A percentile compares a stretch with the other conserved stretches of the same genome.
Conservation (phyloP, 2,888 invertebrate genomes). For the Ormyrus pomaceus region DNA sequence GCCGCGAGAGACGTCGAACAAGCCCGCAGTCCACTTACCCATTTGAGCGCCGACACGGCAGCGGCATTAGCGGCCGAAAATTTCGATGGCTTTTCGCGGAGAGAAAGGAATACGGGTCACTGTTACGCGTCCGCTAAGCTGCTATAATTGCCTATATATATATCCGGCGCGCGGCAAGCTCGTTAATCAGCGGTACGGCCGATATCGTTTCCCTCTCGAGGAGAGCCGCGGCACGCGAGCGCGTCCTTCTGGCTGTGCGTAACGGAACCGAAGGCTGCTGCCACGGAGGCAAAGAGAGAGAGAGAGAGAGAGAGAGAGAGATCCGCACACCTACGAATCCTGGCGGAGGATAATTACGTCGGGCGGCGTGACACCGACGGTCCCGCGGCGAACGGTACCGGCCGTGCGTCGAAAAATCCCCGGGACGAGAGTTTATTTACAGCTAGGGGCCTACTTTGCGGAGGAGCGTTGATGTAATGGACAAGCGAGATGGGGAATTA, state of each 20-base stretch:
- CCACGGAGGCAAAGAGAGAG: conserved; percentile 5
- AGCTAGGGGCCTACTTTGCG: conserved; percentile 10
- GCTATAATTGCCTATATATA: conserved; percentile 37
- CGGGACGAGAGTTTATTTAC: conserved; percentile 29
- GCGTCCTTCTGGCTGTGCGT: too few relatives aligned
- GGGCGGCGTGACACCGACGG: too few relatives aligned
- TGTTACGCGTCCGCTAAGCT: conserved; percentile 48
- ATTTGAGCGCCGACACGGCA: conserved; percentile 37
- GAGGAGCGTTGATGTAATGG: conserved; percentile 31
- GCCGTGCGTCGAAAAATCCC: conserved; percentile 56
- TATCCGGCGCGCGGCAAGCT: neutral
- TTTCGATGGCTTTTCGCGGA: conserved; percentile 27
- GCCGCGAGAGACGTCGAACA: neutral
- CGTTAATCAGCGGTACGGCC: neutral
- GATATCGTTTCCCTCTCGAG: too few relatives aligned
- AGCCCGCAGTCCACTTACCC: conserved; percentile 47
- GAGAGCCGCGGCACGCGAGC: too few relatives aligned
- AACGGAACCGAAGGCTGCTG: too few relatives aligned
- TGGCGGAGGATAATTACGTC: too few relatives aligned
- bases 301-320: too few relatives aligned
- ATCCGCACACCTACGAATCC: too few relatives aligned
- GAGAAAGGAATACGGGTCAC: conserved; percentile 52
- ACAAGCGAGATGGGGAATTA: conserved; percentile 29
- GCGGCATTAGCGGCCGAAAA: conserved; percentile 8
- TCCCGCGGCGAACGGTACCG: too few relatives aligned